Evolutionary conservation across 35 echinoderm and acorn worm species (phyloP).

Genomic region (Amphiura filiformis): DNA sequence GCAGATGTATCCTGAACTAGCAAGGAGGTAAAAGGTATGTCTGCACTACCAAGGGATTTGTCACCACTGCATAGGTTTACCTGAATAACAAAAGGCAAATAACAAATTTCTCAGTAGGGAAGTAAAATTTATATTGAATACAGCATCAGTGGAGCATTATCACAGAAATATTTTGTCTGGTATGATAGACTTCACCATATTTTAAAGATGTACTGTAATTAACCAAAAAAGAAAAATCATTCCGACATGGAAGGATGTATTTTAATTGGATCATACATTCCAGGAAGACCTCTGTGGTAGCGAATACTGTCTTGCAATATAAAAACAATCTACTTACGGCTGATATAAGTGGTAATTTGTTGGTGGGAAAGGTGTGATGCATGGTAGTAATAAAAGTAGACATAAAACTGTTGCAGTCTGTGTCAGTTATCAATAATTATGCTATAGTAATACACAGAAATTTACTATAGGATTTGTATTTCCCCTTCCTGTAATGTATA

Average conservation of each 20-base stretch:
- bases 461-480: too few relatives aligned
- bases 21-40: constrained; percentile 39
- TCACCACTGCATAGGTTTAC: constrained; percentile 92
- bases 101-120: neutral
- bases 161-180: neutral
- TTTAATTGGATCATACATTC: too few relatives aligned
- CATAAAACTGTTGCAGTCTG: too few relatives aligned
- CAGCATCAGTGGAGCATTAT: neutral
- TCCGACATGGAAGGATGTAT: neutral
- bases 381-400: too few relatives aligned
- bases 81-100: constrained; percentile 7
- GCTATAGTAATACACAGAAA: too few relatives aligned
- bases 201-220: neutral
- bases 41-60: constrained; percentile 61
- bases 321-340: too few relatives aligned
- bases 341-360: too few relatives aligned
- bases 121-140: neutral
- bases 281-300: too few relatives aligned
- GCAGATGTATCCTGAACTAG: constrained; percentile 54
- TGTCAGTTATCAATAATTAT: too few relatives aligned
- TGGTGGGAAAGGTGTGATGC: too few relatives aligned
- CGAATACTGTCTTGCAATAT: too few relatives aligned
- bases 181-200: neutral
- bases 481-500: too few relatives aligned
- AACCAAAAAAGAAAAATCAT: neutral